A percentile compares a stretch with the other conserved stretches of the same genome.
Evolutionary conservation across 2,797 vertebrate species (phyloP).

Genomic region (Enteromius radiatus): DNA sequence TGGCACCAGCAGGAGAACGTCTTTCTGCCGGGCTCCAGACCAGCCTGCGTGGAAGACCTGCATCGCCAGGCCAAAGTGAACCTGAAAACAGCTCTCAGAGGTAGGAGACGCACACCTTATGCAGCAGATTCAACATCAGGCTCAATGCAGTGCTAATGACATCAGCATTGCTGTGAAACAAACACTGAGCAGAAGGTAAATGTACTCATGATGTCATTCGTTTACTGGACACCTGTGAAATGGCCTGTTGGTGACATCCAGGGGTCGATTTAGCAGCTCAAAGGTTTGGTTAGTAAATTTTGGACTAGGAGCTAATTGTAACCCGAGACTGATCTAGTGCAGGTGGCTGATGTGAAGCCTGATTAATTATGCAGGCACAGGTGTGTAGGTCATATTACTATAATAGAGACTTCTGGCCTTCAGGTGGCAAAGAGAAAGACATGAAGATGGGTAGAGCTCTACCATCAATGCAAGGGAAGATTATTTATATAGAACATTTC

Average conservation of each 20-base stretch:
- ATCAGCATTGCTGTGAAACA: not conserved
- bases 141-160: not conserved
- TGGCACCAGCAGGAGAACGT: constrained; percentile 99
- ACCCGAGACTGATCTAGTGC: constrained; percentile 32
- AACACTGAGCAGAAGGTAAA: constrained; percentile 37
- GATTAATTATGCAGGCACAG: constrained; percentile 50
- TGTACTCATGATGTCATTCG: constrained; percentile 13
- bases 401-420: not conserved
- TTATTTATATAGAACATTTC: too few relatives aligned
- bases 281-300: not conserved
- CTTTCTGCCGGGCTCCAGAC: constrained; percentile 89
- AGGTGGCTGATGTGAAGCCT: constrained; percentile 46
- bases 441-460: not conserved
- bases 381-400: constrained; percentile 25
- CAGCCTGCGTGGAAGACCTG: constrained; percentile 92
- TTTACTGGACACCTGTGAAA: constrained; percentile 36
- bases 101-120: constrained; percentile 69
- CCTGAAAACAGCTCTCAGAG: constrained; percentile 94
- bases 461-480: not conserved
- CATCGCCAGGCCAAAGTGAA: constrained; percentile 97
- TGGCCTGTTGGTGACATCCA: not conserved
- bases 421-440: not conserved
- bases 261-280: not conserved
- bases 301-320: constrained; percentile 32
- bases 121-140: not conserved